Conservation (phyloP, 2,797 vertebrate genomes). For the Neosilurus mollespiculum region DNA sequence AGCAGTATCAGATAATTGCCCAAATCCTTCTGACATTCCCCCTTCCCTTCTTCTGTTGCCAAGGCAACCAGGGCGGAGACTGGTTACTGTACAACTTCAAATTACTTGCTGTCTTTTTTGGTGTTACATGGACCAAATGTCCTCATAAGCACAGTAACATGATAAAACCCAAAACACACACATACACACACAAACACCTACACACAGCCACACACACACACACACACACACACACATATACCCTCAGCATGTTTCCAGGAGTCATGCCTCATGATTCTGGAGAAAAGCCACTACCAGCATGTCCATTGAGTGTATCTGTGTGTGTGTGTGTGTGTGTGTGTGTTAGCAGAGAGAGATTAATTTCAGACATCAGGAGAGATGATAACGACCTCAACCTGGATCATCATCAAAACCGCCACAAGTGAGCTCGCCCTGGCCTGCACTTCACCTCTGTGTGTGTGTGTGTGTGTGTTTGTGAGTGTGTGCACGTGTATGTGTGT, state of each 20-base stretch:
- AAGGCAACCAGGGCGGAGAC: constrained; percentile 26
- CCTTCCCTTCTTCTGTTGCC: constrained; percentile 22
- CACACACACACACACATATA: constrained; percentile 30
- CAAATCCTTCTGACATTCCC: constrained; percentile 66
- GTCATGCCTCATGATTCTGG: constrained; percentile 22
- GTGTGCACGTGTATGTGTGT: constrained; percentile 29
- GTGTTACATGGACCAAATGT: background rate
- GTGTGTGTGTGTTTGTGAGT: constrained; percentile 29
- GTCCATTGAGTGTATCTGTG: background rate
- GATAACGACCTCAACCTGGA: constrained; percentile 54
- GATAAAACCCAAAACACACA: background rate
- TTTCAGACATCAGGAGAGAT: constrained; percentile 55
- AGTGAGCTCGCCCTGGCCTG: constrained; percentile 42
- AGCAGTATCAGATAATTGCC: constrained; percentile 60
- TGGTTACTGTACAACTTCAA: constrained; percentile 13
- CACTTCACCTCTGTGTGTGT: constrained; percentile 13
- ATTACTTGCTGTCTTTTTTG: background rate
- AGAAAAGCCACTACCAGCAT: constrained; percentile 37
- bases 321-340: constrained; percentile 34
- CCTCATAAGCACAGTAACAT: background rate
- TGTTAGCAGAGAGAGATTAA: constrained; percentile 43
- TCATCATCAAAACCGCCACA: constrained; percentile 52
- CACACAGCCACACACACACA: background rate
- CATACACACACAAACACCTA: background rate
- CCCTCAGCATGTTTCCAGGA: constrained; percentile 26